Evolutionary conservation across 2,797 vertebrate genomes (phyloP), one percentile per base, ranked within the genome.

Genomic region (Heteromormyrus szaboi): DNA sequence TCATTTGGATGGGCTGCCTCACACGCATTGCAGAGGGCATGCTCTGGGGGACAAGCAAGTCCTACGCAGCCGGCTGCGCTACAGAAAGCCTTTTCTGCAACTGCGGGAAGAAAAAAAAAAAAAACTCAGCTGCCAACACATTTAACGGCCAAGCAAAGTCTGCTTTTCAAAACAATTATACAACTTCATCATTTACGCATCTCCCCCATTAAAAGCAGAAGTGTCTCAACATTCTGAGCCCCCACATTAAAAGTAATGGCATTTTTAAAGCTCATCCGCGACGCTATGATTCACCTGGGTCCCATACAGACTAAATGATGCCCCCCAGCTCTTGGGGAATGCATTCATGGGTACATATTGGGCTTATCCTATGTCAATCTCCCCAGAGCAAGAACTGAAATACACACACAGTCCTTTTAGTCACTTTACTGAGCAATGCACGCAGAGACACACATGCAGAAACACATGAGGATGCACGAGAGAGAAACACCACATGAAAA

Each of bases 351-450:
- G 65, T 72, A 72, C 29, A 37, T 72, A 17, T 22, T 14, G 50
- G 17, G 14, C 17, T 59, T 7, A 12, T 84, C 33, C 37, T 84
- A 1, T 12, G 3, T 12, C 33, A 59, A 19, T 41, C 89, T 62
- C 54, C 11, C n/a, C 59, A 65, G 87, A 89, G 56, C 83, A 53
- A 87, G 88, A 88, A 86, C 83, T 88, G 79, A 88, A 91, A 91
- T 90, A 87, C 85, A 91, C 87, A 85, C 89, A 3, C 6, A 85
- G 68, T 85, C 88, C 29, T 33, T n/a, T 25, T 37, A 46, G 68
- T 54, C 29, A 11, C 5, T n/a, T 53, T 29, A 88, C 79, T 3
- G n/a, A 68, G 65, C 54, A 22, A 72, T 6, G 72, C 17, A 22
- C n/a, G 22, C 65, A 68, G 0, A 1, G 19, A 41, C 68, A 17